Evolutionary conservation across 2,113 vertebrate species (phyloP), one percentile per base, ranked within the genome.

Genomic region (Microtus pennsylvanicus): DNA sequence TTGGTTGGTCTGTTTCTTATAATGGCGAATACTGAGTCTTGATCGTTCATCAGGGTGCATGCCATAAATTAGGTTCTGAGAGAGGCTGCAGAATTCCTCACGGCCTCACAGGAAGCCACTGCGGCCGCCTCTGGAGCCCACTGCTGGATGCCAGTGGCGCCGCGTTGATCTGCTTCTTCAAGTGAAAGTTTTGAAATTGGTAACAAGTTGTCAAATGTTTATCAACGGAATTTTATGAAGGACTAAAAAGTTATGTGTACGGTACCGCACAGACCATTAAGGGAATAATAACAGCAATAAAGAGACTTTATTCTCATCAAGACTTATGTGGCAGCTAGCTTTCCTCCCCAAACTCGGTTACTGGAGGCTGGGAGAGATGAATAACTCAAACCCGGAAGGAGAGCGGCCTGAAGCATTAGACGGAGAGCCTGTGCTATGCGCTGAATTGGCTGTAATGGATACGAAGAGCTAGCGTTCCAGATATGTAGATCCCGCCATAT

Each of bases 191-290:
- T 97, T 77, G 94, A 96, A 97, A 97, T 9, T 90, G 87, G 97
- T 97, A 97, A 96, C 97, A 96, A 93, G 97, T 97, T 97, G 97
- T 97, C 97, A 97, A 97, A 97, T 97, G 97, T 98, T 98, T 97
- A 98, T 97, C 97, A 97, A 95, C n/a, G 52, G 89, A 76, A 86
- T 97, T 98, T 98, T 97, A 98, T 97, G 97, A 97, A 97, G 96
- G 94, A 86, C 98, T 98, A 97, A 98, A 98, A 98, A 97, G 97
- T 98, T 98, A 98, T 97, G 98, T 97, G 98, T 95, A 95, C 0
- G 67, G 94, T 94, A 94, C 96, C 82, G 89, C 96, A 97, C 95
- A 97, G 97, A 96, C 97, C 97, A 97, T 98, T 98, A 98, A 97
- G 96, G 93, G 96, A 98, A 96, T 97, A 93, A 97, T 97, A 98